phyloP scores from a whole-genome alignment of 23 tunicate species.

The Corella eumyota region DNA sequence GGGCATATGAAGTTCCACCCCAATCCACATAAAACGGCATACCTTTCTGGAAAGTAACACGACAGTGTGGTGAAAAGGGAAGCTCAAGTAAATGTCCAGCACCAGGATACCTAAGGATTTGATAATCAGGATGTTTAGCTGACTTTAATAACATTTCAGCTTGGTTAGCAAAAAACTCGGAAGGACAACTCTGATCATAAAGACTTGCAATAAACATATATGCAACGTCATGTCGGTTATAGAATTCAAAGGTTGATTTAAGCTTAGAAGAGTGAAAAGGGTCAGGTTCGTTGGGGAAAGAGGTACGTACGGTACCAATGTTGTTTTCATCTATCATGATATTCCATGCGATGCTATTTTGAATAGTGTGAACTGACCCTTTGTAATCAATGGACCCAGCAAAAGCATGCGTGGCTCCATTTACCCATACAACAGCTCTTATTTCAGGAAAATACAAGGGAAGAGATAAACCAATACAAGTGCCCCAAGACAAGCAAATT shows the following conservation, averaged over 20 bases:
- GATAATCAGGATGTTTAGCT: constrained; percentile 21
- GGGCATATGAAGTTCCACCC: constrained; percentile 11
- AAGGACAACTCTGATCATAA: constrained; percentile 6
- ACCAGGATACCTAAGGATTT: constrained; percentile 5
- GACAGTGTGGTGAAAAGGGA: constrained; percentile 7
- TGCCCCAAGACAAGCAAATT: too few relatives aligned
- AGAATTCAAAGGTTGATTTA: constrained; percentile 1
- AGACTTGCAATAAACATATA: constrained; percentile 16
- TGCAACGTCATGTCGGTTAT: constrained; percentile 14
- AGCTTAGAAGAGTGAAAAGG: too few relatives aligned
- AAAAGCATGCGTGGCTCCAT: too few relatives aligned
- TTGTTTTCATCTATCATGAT: too few relatives aligned
- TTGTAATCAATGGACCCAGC: too few relatives aligned
- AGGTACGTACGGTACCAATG: too few relatives aligned
- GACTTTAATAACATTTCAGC: not conserved
- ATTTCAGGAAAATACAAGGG: too few relatives aligned
- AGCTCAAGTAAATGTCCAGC: constrained; percentile 35
- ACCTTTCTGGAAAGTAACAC: constrained; percentile 1
- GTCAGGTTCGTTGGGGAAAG: too few relatives aligned
- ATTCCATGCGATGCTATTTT: too few relatives aligned
- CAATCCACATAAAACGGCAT: not conserved
- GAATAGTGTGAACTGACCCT: too few relatives aligned
- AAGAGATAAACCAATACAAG: too few relatives aligned
- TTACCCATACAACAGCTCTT: too few relatives aligned
- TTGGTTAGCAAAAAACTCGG: not conserved